Percentiles rank a stretch among this genome's conserved stretches.
phyloP scores from a whole-genome alignment of 2,888 invertebrate genomes.

The Pollenia angustigena region DNA sequence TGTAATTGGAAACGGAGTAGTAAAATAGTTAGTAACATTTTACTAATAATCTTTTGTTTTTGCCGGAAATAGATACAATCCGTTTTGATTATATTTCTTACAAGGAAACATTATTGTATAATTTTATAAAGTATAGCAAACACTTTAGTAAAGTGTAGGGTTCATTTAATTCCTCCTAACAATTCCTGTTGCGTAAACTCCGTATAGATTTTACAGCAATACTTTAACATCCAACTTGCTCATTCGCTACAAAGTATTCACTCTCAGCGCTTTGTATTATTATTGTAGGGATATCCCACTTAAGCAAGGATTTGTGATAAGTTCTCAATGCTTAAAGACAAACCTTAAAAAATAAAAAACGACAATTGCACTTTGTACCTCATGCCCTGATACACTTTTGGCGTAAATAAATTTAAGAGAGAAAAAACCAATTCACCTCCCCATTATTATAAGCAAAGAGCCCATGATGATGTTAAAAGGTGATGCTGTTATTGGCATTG shows the following conservation, averaged over 20 bases:
- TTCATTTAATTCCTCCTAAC: no score
- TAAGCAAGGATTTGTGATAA: slow-evolving; percentile 64
- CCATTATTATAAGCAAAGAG: not conserved
- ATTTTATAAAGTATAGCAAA: no score
- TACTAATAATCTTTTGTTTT: no score
- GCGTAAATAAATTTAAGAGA: slow-evolving; percentile 13
- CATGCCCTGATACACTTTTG: not conserved
- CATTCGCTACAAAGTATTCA: not conserved
- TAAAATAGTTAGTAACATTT: not conserved
- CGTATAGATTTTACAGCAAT: slow-evolving; percentile 17
- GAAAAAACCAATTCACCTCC: slow-evolving; percentile 3
- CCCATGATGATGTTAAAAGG: slow-evolving; percentile 47
- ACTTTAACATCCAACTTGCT: not conserved
- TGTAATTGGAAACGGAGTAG: not conserved
- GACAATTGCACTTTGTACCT: slow-evolving; percentile 3
- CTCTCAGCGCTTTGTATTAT: not conserved
- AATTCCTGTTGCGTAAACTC: not conserved
- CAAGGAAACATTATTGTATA: no score
- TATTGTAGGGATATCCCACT: slow-evolving; percentile 57
- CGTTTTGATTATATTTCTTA: no score
- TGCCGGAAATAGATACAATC: no score
- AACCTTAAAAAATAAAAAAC: slow-evolving; percentile 38
- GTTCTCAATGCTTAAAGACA: slow-evolving; percentile 53
- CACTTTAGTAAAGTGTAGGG: no score
- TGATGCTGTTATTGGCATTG: slow-evolving; percentile 52